Evolutionary conservation across 2,888 invertebrate genomes (phyloP).

Genomic region (Julus scanicus): DNA sequence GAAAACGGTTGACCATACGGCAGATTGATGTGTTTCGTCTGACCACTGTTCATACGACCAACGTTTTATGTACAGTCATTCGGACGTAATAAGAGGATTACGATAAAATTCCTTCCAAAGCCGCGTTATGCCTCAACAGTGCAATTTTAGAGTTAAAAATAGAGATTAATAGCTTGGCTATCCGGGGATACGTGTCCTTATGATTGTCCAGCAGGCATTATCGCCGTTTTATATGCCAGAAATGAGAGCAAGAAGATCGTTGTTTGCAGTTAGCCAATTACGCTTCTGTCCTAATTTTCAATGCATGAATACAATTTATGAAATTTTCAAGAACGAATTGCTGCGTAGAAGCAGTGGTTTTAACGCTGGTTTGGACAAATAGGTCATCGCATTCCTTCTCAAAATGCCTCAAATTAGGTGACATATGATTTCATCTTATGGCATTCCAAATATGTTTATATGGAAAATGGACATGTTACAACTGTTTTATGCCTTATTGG

Average conservation of each 20-base stretch:
- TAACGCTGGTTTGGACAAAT: background rate
- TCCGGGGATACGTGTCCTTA: background rate
- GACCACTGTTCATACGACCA: background rate
- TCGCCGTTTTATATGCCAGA: slow-evolving; percentile 7
- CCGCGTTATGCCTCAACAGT: background rate
- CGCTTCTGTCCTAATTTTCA: background rate
- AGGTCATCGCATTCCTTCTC: background rate
- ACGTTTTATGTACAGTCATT: slow-evolving; percentile 21
- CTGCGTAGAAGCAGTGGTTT: background rate
- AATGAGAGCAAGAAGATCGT: slow-evolving; percentile 19
- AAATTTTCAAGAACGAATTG: background rate
- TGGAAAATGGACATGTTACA: no score
- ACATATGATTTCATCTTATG: background rate
- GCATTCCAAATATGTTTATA: no score
- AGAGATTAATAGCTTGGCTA: background rate
- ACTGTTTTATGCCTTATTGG: no score
- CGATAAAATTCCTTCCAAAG: background rate
- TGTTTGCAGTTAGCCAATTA: background rate
- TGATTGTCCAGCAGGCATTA: background rate
- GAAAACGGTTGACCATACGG: slow-evolving; percentile 14
- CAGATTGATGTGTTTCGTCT: background rate
- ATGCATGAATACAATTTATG: background rate
- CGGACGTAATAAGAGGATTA: slow-evolving; percentile 35
- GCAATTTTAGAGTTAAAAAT: slow-evolving; percentile 29
- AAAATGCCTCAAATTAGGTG: background rate